Conservation (phyloP, 53 echinoderm and acorn worm genomes). For the Paracentrotus lividus region DNA sequence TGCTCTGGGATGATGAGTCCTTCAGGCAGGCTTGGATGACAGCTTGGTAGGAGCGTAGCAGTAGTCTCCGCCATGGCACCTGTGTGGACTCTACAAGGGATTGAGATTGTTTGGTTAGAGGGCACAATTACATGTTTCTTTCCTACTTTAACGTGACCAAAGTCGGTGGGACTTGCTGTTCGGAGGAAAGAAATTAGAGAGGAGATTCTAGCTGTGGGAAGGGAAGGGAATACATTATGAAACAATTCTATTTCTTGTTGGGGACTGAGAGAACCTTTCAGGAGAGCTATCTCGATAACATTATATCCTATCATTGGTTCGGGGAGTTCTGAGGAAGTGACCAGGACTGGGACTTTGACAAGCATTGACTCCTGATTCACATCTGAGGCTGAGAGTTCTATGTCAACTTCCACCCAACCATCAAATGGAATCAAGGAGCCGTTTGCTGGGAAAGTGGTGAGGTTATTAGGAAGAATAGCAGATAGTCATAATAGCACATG, state of each 20-base stretch:
- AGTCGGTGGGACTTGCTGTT: background rate
- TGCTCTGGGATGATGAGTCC: background rate
- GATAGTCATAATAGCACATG: background rate
- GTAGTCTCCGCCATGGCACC: background rate
- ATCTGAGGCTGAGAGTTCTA: background rate
- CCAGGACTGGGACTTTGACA: slow-evolving; percentile 24
- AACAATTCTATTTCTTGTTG: background rate
- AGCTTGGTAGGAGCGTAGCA: background rate
- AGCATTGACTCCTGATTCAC: background rate
- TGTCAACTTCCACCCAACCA: slow-evolving; percentile 44
- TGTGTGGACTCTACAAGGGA: slow-evolving; percentile 29
- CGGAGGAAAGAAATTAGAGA: slow-evolving; percentile 53
- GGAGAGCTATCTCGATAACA: slow-evolving; percentile 37
- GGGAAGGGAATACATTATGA: background rate
- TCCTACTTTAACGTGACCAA: slow-evolving; percentile 25
- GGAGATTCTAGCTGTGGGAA: background rate
- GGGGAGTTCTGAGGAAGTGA: slow-evolving; percentile 1
- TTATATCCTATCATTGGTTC: slow-evolving; percentile 61
- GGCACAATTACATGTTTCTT: slow-evolving; percentile 32
- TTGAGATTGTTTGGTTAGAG: background rate
- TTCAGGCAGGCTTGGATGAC: background rate
- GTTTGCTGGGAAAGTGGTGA: slow-evolving; percentile 21
- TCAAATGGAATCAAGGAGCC: slow-evolving; percentile 8
- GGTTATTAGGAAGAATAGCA: background rate
- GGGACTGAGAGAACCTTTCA: background rate